Evolutionary conservation across 2,113 vertebrate genomes (phyloP), one percentile per base, ranked within the genome.

Genomic region (Forbesichthys agassizii): DNA sequence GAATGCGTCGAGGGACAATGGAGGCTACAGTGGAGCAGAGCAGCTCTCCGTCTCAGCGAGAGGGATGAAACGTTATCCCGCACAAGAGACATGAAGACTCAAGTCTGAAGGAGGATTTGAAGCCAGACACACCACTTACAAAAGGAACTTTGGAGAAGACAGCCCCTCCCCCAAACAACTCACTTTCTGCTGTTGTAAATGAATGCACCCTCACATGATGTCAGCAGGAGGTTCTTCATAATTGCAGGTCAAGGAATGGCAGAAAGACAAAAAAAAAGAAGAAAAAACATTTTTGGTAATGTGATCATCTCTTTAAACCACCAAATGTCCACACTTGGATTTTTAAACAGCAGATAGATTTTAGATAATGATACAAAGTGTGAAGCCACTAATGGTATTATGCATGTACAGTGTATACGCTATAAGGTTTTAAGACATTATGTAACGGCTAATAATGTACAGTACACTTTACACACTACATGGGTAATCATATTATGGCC

Each of bases 21-120:
- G 33, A 20, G 27, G 56, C 7, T 12, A 55, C 3, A 2, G 13
- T 11, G 49, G 49, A 52, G 13, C 69, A 86, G 85, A 82, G 86
- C 82, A 79, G 87, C 81, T 88, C 84, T 84, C 78, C 71, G 84
- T 53, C 73, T 81, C 65, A 75, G 81, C 83, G 75, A 85, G 77
- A 77, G 42, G 74, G 69, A 84, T 83, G 69, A 89, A 86, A 84
- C 71, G 51, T 77, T 77, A 74, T 75, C 73, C 82, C 56, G 56
- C 76, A 80, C 74, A 48, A 79, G 75, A 84, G 61, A 81, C 61
- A 51, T 70, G 65, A 48, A 78, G 58, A 53, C 33, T 16, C 58
- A 64, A 73, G 51, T 75, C 69, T 48, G 16, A 18, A 36, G 63
- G 47, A 71, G 46, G 70, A 70, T 80, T 75, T 75, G 33, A 64